These are phyloP conservation scores for Esox lucius DNA, from an alignment of 2,797 vertebrate species.

Conservation along the genomic window DNA sequence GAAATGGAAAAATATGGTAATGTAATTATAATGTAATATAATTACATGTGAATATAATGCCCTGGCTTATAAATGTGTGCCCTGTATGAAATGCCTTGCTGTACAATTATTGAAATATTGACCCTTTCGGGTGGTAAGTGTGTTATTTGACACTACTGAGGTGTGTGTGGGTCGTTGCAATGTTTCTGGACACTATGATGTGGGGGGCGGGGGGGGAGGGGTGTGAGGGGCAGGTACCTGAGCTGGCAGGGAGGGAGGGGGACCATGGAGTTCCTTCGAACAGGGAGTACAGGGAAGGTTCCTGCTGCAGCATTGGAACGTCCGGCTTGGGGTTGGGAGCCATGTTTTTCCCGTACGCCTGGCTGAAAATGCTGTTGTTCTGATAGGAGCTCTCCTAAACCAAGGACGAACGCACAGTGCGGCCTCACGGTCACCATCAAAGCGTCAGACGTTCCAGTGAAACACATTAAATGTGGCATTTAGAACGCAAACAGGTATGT, in stretches of 20 bases:
- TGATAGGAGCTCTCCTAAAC: slow-evolving; percentile 86
- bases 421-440: not conserved
- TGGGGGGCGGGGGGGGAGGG: slow-evolving; percentile 76
- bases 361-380: slow-evolving; percentile 93
- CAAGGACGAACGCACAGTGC: slow-evolving; percentile 4
- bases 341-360: slow-evolving; percentile 91
- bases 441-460: not conserved
- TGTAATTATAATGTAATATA: not conserved
- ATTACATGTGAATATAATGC: not conserved
- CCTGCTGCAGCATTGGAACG: slow-evolving; percentile 84
- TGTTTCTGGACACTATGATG: not conserved
- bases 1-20: not conserved
- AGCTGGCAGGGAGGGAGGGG: slow-evolving; percentile 95
- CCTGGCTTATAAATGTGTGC: not conserved
- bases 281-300: slow-evolving; percentile 93
- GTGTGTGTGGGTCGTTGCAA: not conserved
- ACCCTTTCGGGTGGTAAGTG: not conserved
- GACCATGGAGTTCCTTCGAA: slow-evolving; percentile 97
- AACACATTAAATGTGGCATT: not conserved
- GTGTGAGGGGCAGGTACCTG: slow-evolving; percentile 76
- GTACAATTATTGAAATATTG: not conserved
- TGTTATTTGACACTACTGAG: not conserved
- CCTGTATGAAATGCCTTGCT: not conserved
- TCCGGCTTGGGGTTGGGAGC: slow-evolving; percentile 85
- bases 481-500: no score